Conservation (phyloP, 1,140 invertebrate species). For the Cydia fagiglandana region DNA sequence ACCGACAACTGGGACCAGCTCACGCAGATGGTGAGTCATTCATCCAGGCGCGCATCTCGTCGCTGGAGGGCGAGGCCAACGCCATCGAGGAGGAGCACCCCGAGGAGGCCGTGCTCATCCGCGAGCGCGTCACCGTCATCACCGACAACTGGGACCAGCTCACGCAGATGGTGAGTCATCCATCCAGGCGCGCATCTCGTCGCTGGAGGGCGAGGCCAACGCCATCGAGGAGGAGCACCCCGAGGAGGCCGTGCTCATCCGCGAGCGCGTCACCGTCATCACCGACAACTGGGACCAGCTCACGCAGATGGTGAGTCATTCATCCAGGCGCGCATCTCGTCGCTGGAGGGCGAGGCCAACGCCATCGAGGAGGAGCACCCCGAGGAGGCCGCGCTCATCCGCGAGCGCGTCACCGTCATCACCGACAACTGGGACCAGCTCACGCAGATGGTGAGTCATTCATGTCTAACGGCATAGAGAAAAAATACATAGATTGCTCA, state of each 20-base stretch:
- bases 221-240: conserved; percentile 96
- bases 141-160: conserved; percentile 96
- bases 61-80: conserved; percentile 94
- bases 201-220: conserved; percentile 94
- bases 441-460: conserved; percentile 90
- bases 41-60: conserved; percentile 97
- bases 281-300: conserved; percentile 96
- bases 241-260: conserved; percentile 95
- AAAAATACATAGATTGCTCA: too few relatives aligned
- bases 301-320: conserved; percentile 90
- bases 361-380: conserved; percentile 96
- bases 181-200: conserved; percentile 96
- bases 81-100: conserved; percentile 96
- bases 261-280: conserved; percentile 94
- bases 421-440: conserved; percentile 96
- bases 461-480: too few relatives aligned
- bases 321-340: conserved; percentile 96
- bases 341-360: conserved; percentile 94
- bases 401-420: conserved; percentile 94
- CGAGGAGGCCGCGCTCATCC: conserved; percentile 95
- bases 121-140: conserved; percentile 94
- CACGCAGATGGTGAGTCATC: conserved; percentile 90
- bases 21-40: conserved; percentile 94
- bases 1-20: conserved; percentile 96
- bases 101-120: conserved; percentile 95